Evolutionary conservation across 35 echinoderm and acorn worm species (phyloP).

Genomic region (Acanthaster planci): DNA sequence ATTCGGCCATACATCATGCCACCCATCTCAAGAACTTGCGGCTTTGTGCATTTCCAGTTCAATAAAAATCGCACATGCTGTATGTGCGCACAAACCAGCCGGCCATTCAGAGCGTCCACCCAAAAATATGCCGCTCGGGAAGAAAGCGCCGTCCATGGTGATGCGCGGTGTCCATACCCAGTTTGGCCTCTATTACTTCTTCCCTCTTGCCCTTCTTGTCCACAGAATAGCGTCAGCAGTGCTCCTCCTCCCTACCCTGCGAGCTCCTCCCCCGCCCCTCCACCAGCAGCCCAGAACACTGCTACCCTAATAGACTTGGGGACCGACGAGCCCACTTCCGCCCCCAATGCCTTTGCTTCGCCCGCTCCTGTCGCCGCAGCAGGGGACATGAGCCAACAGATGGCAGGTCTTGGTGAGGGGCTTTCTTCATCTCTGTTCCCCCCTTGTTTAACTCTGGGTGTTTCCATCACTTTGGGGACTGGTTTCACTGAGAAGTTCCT

Average conservation of each 20-base stretch:
- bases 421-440: not conserved
- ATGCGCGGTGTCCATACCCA: not conserved
- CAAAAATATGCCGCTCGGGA: too few relatives aligned
- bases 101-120: too few relatives aligned
- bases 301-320: conserved; percentile 67
- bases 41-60: too few relatives aligned
- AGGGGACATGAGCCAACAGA: conserved; percentile 1
- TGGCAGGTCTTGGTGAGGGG: conserved; percentile 61
- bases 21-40: too few relatives aligned
- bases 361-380: conserved; percentile 22
- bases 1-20: too few relatives aligned
- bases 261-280: conserved; percentile 17
- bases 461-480: too few relatives aligned
- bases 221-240: conserved; percentile 1
- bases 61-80: too few relatives aligned
- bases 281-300: not conserved
- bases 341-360: conserved; percentile 17
- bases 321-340: conserved; percentile 13
- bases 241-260: conserved; percentile 1
- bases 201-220: too few relatives aligned
- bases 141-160: not conserved
- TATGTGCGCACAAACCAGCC: too few relatives aligned
- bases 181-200: too few relatives aligned
- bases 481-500: too few relatives aligned
- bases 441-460: too few relatives aligned